A percentile compares a stretch with the other conserved stretches of the same genome.
Evolutionary conservation across 1,140 invertebrate genomes (phyloP).

Genomic region (Scaptomyza hsui): DNA sequence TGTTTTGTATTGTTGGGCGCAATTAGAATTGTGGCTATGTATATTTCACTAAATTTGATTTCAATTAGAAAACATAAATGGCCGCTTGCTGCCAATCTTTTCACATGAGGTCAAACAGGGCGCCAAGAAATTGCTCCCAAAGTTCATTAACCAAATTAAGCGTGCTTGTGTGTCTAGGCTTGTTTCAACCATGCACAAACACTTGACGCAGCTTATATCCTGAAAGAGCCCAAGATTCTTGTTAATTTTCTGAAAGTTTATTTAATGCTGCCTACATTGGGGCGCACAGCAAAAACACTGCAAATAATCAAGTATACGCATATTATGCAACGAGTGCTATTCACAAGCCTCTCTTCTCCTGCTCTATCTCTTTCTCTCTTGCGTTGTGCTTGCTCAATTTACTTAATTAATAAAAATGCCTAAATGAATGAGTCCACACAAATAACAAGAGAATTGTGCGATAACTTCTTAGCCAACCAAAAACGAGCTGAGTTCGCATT

Average conservation of each 20-base stretch:
- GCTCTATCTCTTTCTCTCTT: not conserved
- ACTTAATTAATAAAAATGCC: constrained; percentile 77
- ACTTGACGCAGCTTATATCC: constrained; percentile 24
- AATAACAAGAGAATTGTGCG: constrained; percentile 11
- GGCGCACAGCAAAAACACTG: constrained; percentile 13
- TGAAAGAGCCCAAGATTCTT: not conserved
- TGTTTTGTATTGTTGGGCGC: constrained; percentile 46
- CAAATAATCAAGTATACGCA: constrained; percentile 66
- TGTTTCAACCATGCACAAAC: constrained; percentile 27
- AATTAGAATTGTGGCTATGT: constrained; percentile 48
- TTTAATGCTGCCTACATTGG: constrained; percentile 49
- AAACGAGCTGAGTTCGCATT: not conserved
- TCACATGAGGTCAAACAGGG: constrained; percentile 1
- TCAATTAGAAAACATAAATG: constrained; percentile 61
- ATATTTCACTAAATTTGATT: constrained; percentile 60
- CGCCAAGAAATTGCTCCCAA: not conserved
- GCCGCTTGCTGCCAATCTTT: not conserved
- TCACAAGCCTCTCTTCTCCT: not conserved
- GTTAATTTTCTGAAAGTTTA: constrained; percentile 18
- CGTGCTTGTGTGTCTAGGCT: constrained; percentile 23
- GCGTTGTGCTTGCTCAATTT: constrained; percentile 48
- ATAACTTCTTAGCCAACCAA: constrained; percentile 1
- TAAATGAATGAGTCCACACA: constrained; percentile 44
- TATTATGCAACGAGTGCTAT: constrained; percentile 19
- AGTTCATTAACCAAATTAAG: constrained; percentile 71